These are phyloP conservation scores for Phengaris alcon DNA, from an alignment of 2,888 invertebrate genomes.

Conservation along the genomic window DNA sequence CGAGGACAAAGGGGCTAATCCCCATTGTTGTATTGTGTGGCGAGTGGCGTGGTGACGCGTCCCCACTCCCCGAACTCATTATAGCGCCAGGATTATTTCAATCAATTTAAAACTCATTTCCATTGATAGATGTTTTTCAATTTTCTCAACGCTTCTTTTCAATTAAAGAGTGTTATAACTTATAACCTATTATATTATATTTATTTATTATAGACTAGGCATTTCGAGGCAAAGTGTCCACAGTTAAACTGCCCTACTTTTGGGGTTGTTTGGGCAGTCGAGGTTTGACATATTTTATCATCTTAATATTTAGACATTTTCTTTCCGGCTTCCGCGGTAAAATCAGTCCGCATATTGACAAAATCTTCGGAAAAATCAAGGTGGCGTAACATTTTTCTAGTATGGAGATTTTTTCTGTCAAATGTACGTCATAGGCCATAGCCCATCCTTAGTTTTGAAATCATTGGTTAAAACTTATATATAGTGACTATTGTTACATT, in stretches of 20 bases:
- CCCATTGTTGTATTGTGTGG: constrained; percentile 18
- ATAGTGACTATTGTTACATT: no score
- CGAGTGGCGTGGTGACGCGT: not conserved
- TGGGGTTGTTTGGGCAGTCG: no score
- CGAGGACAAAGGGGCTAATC: constrained; percentile 10
- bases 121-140: constrained; percentile 21
- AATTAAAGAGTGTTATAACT: constrained; percentile 9
- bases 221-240: no score
- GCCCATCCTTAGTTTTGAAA: no score
- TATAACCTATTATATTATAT: no score
- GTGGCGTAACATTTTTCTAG: no score
- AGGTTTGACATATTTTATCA: no score
- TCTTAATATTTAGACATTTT: not conserved
- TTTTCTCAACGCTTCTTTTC: constrained; percentile 7
- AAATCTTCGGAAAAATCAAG: no score
- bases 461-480: no score
- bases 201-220: not conserved
- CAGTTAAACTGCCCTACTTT: no score
- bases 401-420: no score
- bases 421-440: no score
- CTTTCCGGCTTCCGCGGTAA: not conserved
- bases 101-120: constrained; percentile 25
- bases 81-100: constrained; percentile 20
- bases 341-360: not conserved
- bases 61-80: constrained; percentile 4